phyloP scores from a whole-genome alignment of 1,140 invertebrate genomes.

The Steinernema khuongi region DNA sequence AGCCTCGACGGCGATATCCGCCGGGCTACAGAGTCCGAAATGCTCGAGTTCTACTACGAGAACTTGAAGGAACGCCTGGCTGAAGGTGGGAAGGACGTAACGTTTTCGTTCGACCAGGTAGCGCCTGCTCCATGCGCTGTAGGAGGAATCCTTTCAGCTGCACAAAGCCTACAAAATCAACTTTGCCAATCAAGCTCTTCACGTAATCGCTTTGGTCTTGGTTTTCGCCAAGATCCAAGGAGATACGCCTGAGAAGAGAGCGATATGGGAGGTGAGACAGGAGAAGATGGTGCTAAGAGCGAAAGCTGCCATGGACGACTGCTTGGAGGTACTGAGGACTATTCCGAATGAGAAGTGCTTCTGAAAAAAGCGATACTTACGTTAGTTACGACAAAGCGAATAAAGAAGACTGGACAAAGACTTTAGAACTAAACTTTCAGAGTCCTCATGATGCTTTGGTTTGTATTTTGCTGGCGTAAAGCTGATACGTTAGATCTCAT shows the following conservation, averaged over 20 bases:
- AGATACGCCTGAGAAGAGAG: neutral
- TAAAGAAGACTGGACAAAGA: too few species aligned
- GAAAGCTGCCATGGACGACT: neutral
- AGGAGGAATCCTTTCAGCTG: neutral
- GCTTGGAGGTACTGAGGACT: neutral
- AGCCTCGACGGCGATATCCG: neutral
- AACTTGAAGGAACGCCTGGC: neutral
- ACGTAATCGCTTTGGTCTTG: neutral
- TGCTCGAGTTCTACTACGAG: neutral
- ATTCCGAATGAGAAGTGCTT: neutral
- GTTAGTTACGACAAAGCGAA: too few species aligned
- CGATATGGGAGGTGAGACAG: neutral
- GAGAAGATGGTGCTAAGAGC: neutral
- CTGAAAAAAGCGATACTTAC: too few species aligned
- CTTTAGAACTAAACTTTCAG: too few species aligned
- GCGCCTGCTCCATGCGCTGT: neutral
- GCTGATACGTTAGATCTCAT: too few species aligned
- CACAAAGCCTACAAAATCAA: neutral
- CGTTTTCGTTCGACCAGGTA: neutral
- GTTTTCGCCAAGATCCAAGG: neutral
- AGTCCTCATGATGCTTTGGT: too few species aligned
- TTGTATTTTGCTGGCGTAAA: too few species aligned
- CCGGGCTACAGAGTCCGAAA: neutral
- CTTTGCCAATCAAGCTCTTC: neutral
- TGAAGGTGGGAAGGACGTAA: neutral